These are phyloP conservation scores for Hipposideros larvatus DNA, from an alignment of 2,797 vertebrate genomes.

Conservation along the genomic window DNA sequence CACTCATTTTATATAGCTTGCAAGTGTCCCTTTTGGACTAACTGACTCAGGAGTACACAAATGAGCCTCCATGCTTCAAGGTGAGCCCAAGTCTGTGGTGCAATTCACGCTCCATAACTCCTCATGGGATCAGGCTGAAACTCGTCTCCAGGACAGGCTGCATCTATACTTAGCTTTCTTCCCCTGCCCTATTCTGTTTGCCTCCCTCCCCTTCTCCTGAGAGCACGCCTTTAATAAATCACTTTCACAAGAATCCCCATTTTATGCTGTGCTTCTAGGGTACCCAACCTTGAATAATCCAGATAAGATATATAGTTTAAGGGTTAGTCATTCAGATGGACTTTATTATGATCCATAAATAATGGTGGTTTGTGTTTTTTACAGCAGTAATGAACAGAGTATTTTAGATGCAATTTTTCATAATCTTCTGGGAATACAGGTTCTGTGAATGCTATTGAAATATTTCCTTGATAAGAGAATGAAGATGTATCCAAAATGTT, in stretches of 20 bases:
- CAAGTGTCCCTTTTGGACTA: background rate
- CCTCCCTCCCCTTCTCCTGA: background rate
- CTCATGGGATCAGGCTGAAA: background rate
- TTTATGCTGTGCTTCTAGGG: background rate
- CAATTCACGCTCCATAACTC: background rate
- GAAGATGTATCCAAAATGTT: background rate
- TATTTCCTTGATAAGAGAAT: background rate
- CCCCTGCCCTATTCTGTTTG: background rate
- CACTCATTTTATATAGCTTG: background rate
- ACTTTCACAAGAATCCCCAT: background rate
- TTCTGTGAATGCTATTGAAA: conserved; percentile 29
- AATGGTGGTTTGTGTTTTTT: background rate
- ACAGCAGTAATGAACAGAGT: background rate
- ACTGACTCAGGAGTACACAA: background rate
- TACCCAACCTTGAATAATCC: background rate
- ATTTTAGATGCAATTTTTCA: background rate
- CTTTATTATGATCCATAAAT: background rate
- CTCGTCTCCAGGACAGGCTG: background rate
- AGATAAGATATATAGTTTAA: background rate
- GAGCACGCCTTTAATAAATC: background rate
- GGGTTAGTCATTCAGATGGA: background rate
- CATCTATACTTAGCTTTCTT: background rate
- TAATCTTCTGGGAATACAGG: background rate
- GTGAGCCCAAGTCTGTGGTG: background rate
- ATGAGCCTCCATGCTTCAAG: no score